phyloP scores from a whole-genome alignment of 2,113 vertebrate genomes.

The Hiodon tergisus region DNA sequence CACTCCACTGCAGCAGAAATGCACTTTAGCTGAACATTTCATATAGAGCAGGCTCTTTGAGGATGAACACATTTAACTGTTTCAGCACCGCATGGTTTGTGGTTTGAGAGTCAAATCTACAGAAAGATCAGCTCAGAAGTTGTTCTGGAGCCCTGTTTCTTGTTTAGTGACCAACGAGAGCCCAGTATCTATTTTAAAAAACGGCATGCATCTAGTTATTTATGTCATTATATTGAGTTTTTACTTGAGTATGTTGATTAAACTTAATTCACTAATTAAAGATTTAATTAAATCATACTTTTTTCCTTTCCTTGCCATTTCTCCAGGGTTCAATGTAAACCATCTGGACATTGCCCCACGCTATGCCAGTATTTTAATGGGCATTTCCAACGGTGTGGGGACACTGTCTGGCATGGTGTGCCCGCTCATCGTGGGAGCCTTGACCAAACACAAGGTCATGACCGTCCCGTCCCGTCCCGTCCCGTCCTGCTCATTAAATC shows the following conservation, averaged over 20 bases:
- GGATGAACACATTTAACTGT: not conserved
- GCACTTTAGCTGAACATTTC: conserved; percentile 29
- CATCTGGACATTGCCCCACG: conserved; percentile 95
- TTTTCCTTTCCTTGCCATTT: conserved; percentile 17
- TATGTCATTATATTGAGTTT: too few relatives aligned
- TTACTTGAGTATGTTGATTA: too few relatives aligned
- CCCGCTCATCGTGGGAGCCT: conserved; percentile 88
- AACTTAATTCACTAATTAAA: too few relatives aligned
- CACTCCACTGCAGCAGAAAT: conserved; percentile 6
- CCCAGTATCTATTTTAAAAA: not conserved
- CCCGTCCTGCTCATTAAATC: not conserved
- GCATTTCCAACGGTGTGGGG: conserved; percentile 93
- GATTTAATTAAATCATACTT: not conserved
- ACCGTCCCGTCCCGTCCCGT: not conserved
- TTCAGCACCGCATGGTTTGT: not conserved
- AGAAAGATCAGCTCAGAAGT: too few relatives aligned
- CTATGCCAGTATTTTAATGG: conserved; percentile 97
- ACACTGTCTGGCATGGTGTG: conserved; percentile 96
- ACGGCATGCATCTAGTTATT: too few relatives aligned
- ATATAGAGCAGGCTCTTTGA: conserved; percentile 19
- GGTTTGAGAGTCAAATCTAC: too few relatives aligned
- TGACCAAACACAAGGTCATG: conserved; percentile 91
- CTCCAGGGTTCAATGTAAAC: conserved; percentile 93
- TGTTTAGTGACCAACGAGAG: not conserved
- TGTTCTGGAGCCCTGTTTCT: too few relatives aligned